Evolutionary conservation across 2,888 invertebrate genomes (phyloP).

Genomic region (Gasteruption jaculator): DNA sequence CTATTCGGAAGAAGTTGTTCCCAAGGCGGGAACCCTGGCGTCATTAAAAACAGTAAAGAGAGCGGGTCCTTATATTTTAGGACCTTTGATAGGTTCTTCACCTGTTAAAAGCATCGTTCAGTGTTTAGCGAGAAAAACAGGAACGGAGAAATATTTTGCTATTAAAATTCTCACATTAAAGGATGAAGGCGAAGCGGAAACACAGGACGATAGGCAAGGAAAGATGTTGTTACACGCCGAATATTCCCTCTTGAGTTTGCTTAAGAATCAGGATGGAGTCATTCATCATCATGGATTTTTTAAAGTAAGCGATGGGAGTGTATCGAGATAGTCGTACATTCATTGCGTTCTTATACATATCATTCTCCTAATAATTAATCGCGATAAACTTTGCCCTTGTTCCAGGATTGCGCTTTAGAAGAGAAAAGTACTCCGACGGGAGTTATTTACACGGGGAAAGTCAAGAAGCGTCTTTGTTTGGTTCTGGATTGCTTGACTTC

Average conservation of each 20-base stretch:
- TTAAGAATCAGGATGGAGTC: constrained; percentile 68
- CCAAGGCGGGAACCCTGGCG: constrained; percentile 55
- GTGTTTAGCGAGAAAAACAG: constrained; percentile 67
- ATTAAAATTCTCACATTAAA: constrained; percentile 59
- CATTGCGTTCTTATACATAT: no score
- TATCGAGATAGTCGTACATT: no score
- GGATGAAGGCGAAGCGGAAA: constrained; percentile 59
- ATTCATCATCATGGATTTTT: constrained; percentile 74
- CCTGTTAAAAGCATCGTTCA: constrained; percentile 75
- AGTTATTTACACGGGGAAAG: constrained; percentile 57
- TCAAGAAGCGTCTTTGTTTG: constrained; percentile 62
- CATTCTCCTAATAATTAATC: no score
- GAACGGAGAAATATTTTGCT: constrained; percentile 67
- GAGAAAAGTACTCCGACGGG: constrained; percentile 56
- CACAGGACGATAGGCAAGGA: constrained; percentile 71
- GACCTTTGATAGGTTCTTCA: constrained; percentile 67
- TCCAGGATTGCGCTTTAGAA: constrained; percentile 67
- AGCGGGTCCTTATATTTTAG: constrained; percentile 67
- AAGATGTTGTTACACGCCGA: constrained; percentile 76
- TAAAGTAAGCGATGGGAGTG: constrained; percentile 60
- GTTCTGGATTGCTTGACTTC: constrained; percentile 70
- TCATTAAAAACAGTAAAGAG: constrained; percentile 56
- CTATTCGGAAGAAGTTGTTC: constrained; percentile 51
- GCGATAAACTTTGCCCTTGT: no score
- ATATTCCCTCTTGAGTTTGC: constrained; percentile 65